Evolutionary conservation across 2,797 vertebrate genomes (phyloP), one percentile per base, ranked within the genome.

Genomic region (Trachurus trachurus): DNA sequence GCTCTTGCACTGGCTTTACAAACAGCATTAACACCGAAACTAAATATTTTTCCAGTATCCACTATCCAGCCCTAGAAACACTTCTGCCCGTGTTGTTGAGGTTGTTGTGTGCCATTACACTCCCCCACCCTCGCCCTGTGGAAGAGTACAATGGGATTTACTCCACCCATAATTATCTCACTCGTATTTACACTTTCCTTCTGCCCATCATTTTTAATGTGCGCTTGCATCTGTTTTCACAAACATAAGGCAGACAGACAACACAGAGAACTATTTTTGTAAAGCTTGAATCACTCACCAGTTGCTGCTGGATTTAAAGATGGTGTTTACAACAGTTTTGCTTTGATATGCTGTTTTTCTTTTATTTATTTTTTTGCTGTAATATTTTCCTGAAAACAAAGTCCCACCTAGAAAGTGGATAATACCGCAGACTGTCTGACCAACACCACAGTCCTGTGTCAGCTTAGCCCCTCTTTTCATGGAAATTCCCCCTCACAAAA

Each of bases 401-500:
- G 29, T 66, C 49, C 73, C 63, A 74, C 37, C 61, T 53, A 66
- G 22, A 82, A 71, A 49, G 59, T 50, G 60, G 50, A 61, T 67
- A 71, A 59, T 58, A 59, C 44, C 74, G 57, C 71, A 82, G 71
- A 64, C 80, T 87, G 80, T 85, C 77, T 66, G 71, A 86, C 85
- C 80, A 71, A 61, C 81, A 88, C 85, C 86, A 75, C 87, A 87
- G 74, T 31, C 57, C 69, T 66, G 76, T 83, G 83, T 83, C 82
- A 62, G 82, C 78, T 88, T 66, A 78, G 62, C 70, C 72, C 59
- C 67, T 65, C 71, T 74, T 88, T 75, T 88, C 85, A 82, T 93
- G 90, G 90, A 93, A 93, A 92, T 75, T 90, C 66, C 86, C 86
- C 71, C 69, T 90, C 82, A 84, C 84, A 85, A 87, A 89, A 87